These are phyloP conservation scores for Ibidorhyncha struthersii DNA, from an alignment of 2,113 vertebrate species.

Conservation along the genomic window DNA sequence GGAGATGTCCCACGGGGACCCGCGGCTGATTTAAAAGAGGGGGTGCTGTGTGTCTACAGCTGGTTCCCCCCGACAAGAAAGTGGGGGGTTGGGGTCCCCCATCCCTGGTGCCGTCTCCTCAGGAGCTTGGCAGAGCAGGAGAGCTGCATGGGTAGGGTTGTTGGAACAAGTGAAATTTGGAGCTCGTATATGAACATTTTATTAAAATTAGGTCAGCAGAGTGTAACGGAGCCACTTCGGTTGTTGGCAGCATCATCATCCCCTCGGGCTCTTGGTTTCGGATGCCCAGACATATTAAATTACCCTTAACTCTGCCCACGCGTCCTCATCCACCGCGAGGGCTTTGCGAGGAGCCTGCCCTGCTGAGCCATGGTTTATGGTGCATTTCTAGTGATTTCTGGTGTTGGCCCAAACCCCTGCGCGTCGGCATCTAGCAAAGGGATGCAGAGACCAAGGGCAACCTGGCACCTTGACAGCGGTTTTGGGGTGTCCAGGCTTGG, in stretches of 20 bases:
- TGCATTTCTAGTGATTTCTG: not conserved
- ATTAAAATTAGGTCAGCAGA: slow-evolving; percentile 8
- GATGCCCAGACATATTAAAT: not conserved
- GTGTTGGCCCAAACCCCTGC: not conserved
- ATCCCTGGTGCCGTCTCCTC: not conserved
- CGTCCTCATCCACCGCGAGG: not conserved
- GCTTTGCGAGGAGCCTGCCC: not conserved
- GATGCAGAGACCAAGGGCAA: not conserved
- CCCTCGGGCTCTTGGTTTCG: not conserved
- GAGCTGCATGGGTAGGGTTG: not conserved
- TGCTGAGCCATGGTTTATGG: not conserved
- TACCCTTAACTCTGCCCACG: not conserved
- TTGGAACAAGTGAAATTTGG: not conserved
- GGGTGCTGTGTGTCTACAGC: accelerated
- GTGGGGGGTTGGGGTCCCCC: too few relatives aligned
- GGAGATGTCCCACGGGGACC: not conserved
- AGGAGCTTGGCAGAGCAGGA: not conserved
- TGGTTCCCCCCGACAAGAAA: not conserved
- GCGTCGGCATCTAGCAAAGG: accelerated
- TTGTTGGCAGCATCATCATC: not conserved
- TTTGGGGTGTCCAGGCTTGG: not conserved
- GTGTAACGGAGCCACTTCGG: not conserved
- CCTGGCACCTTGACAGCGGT: not conserved
- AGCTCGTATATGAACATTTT: not conserved
- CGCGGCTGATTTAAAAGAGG: not conserved